A percentile compares a stretch with the other conserved stretches of the same genome.
Evolutionary conservation across 2,888 invertebrate genomes (phyloP).

Genomic region (Cepaea hortensis): DNA sequence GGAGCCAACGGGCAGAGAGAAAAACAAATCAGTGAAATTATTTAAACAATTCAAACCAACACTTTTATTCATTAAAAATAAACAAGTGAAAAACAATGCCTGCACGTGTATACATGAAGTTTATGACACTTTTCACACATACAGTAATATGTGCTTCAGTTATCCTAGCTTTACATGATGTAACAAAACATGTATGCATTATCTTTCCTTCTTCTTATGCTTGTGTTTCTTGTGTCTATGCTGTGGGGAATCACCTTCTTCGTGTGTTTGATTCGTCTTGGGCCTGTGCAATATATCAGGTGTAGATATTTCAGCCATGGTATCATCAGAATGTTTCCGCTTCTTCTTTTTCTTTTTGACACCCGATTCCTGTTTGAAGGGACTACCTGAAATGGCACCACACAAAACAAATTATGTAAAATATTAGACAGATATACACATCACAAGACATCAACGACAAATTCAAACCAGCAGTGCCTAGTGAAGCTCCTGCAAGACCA

Average conservation of each 20-base stretch:
- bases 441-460: no score
- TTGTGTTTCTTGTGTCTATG: conserved; percentile 25
- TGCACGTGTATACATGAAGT: no score
- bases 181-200: background rate
- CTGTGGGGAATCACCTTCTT: background rate
- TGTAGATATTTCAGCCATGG: background rate
- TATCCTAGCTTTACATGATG: background rate
- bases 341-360: conserved; percentile 12
- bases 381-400: background rate
- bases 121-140: no score
- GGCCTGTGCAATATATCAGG: background rate
- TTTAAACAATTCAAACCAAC: no score
- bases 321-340: conserved; percentile 17
- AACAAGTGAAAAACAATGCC: no score
- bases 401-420: background rate
- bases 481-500: no score
- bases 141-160: background rate
- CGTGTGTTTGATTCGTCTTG: conserved; percentile 3
- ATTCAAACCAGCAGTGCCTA: no score
- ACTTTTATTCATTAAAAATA: no score
- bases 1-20: background rate
- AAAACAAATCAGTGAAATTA: background rate
- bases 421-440: no score
- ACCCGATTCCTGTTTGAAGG: background rate
- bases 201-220: conserved; percentile 14